phyloP scores from a whole-genome alignment of 2,113 vertebrate genomes.

The Otocyon megalotis region DNA sequence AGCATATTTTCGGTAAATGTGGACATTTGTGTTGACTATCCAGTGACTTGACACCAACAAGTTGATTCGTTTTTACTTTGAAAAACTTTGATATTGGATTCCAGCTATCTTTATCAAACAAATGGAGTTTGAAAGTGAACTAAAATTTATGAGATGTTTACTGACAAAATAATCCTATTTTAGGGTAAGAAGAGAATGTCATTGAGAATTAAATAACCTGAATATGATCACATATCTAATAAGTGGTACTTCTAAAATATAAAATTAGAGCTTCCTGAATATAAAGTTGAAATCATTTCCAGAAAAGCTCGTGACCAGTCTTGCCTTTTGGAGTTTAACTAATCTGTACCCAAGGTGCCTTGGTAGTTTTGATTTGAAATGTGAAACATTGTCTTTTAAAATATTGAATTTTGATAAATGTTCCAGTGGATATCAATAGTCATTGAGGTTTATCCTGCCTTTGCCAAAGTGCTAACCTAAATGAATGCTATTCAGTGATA shows the following conservation, averaged over 20 bases:
- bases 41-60: background rate
- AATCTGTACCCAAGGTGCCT: background rate
- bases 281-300: background rate
- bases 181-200: background rate
- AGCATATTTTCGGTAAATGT: background rate
- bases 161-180: background rate
- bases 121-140: background rate
- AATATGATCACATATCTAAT: background rate
- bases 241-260: background rate
- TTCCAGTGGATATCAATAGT: background rate
- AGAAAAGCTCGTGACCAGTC: background rate
- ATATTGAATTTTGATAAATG: background rate
- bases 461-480: background rate
- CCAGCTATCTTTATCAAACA: background rate
- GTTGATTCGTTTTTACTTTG: background rate
- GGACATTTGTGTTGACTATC: background rate
- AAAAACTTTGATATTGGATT: background rate
- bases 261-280: background rate
- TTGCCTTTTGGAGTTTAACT: background rate
- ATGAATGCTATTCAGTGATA: background rate
- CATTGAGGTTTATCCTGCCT: background rate
- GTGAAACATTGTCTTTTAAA: background rate
- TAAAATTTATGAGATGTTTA: background rate
- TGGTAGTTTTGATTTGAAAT: background rate
- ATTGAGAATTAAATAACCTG: background rate